Base-by-base conservation (phyloP, 92 coral and sea anemone species). In the Plumapathes pennacea region DNA sequence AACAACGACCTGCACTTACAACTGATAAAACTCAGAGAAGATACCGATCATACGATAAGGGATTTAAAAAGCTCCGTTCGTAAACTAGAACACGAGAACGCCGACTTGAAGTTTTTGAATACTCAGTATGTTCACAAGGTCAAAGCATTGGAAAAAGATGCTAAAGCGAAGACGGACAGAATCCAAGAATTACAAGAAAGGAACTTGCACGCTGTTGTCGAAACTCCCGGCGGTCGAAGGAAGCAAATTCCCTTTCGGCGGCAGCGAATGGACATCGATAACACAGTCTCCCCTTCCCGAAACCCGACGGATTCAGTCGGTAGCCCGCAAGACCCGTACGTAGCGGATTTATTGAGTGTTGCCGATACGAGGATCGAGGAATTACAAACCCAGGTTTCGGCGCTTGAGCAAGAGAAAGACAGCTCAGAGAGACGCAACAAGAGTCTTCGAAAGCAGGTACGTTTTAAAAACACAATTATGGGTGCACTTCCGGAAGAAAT, bases 41-140 rank as follows among this genome's bases (percentile, higher is more conserved):
- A 89, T 18, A 64, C 86, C 17, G 99, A 94, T n/a, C 88, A 69
- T 31, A 61, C 77, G 41, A 89, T 88, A 57, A 81, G 92, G 51
- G 99, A 84, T 28, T 75, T 94, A 38, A 94, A 89, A 63, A 78
- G 82, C 24, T 80, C 94, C 43, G 69, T 94, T 60, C 89, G 99
- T 57, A 94, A 94, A 54, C 62, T 94, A 44, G 99, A 94, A 54
- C 99, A 94, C 50, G 99, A 94, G 48, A 94, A 74, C 75, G 99
- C 99, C 14, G 99, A 94, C 74, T 73, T 94, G 18, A 94, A 94
- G 69, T 94, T 94, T 59, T 64, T 94, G 19, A 94, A 94, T 70
- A 88, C 99, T 22, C 99, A 94, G 49, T 94, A 94, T 68, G 99
- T 94, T 21, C 99, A 94, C 72, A 94, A 94, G 57, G 99, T 94